phyloP scores from a whole-genome alignment of 2,797 vertebrate species.

The Amniataba percoides region DNA sequence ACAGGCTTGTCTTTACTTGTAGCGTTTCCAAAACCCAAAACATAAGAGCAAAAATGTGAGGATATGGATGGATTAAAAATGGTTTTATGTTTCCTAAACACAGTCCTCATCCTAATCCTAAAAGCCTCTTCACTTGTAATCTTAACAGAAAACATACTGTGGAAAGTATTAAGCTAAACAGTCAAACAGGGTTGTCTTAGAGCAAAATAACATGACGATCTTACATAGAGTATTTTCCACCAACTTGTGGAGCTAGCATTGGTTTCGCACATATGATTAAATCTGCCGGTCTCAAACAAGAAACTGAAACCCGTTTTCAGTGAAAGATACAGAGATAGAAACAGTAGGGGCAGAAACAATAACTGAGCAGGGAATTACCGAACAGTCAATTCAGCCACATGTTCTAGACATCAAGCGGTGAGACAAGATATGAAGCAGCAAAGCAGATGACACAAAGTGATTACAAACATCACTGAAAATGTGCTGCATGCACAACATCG shows the following conservation, averaged over 20 bases:
- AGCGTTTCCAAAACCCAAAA: background rate
- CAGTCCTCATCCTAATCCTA: too few relatives aligned
- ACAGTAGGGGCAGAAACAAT: background rate
- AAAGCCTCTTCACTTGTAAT: too few relatives aligned
- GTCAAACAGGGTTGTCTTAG: too few relatives aligned
- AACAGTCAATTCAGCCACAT: background rate
- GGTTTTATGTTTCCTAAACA: too few relatives aligned
- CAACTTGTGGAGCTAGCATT: background rate
- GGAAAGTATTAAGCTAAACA: too few relatives aligned
- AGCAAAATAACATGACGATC: too few relatives aligned
- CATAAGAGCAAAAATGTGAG: too few relatives aligned
- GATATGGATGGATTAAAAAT: too few relatives aligned
- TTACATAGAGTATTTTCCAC: background rate
- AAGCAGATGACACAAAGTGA: slow-evolving; percentile 33
- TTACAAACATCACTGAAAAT: slow-evolving; percentile 53
- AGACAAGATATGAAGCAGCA: slow-evolving; percentile 5
- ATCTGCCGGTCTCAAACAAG: background rate
- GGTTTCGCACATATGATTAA: background rate
- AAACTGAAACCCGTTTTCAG: background rate
- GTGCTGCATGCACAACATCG: slow-evolving; percentile 14
- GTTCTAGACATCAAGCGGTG: background rate
- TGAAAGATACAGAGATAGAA: background rate
- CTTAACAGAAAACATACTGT: too few relatives aligned
- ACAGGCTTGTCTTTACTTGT: background rate
- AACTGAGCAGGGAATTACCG: background rate